Conservation (phyloP, 2,888 invertebrate genomes). For the Drosophila peninsularis region DNA sequence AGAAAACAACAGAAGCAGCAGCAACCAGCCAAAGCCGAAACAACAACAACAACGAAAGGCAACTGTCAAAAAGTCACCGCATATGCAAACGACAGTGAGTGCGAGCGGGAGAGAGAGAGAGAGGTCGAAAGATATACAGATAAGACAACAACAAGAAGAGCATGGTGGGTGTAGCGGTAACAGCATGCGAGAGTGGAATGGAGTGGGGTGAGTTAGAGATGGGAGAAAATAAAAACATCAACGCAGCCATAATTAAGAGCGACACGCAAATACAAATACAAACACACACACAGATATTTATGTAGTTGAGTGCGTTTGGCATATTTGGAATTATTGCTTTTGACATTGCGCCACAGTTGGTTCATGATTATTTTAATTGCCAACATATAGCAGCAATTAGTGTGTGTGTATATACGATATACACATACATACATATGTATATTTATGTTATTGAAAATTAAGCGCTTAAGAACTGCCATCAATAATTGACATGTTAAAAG, state of each 20-base stretch:
- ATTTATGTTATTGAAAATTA: not conserved
- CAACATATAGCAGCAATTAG: conserved; percentile 55
- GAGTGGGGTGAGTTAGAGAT: not conserved
- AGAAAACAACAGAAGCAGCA: conserved; percentile 43
- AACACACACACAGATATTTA: not conserved
- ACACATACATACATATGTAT: not conserved
- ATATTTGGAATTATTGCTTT: conserved; percentile 25
- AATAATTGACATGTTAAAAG: not conserved
- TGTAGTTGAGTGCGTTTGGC: conserved; percentile 3
- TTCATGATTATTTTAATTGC: conserved; percentile 27
- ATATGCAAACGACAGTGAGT: conserved; percentile 2
- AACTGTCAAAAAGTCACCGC: conserved; percentile 39
- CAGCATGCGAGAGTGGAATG: not conserved
- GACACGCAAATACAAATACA: conserved; percentile 59
- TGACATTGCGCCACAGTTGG: conserved; percentile 18
- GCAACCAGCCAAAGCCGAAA: conserved; percentile 11
- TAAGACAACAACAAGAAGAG: conserved; percentile 6
- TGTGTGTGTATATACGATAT: not conserved
- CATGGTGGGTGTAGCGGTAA: conserved; percentile 1
- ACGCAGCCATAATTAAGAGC: conserved; percentile 59
- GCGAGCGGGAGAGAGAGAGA: not conserved
- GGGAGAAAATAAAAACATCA: conserved; percentile 61
- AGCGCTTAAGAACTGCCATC: conserved; percentile 4
- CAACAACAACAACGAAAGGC: conserved; percentile 26
- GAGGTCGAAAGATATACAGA: conserved; percentile 2